These are phyloP conservation scores for Carcharodon carcharias DNA, from an alignment of 2,797 vertebrate genomes.

Conservation along the genomic window DNA sequence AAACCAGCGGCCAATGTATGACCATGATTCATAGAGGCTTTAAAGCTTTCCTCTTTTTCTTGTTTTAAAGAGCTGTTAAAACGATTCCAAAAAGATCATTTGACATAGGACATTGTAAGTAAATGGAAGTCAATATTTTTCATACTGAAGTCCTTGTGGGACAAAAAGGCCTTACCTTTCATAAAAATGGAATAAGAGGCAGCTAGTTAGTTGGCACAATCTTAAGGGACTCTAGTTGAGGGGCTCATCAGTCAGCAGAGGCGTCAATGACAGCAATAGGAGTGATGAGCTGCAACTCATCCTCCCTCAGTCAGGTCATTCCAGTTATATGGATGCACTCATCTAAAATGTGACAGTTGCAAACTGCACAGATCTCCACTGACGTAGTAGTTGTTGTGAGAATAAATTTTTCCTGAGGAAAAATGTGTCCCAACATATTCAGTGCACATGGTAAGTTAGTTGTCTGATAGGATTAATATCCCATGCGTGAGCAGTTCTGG, in stretches of 20 bases:
- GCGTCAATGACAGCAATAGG: background rate
- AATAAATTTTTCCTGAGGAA: background rate
- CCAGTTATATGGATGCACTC: background rate
- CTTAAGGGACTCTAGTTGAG: background rate
- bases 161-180: background rate
- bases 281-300: background rate
- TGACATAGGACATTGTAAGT: background rate
- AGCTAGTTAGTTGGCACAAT: background rate
- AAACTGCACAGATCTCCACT: background rate
- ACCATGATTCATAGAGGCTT: background rate
- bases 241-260: constrained; percentile 8
- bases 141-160: background rate
- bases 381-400: background rate
- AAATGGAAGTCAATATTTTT: background rate
- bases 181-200: background rate
- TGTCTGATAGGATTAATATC: background rate
- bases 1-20: background rate
- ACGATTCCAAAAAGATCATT: background rate
- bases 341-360: background rate
- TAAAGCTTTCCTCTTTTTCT: background rate
- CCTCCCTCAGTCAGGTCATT: constrained; percentile 1
- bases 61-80: background rate
- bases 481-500: background rate
- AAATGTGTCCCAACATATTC: background rate
- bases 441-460: background rate